Evolutionary conservation across 2,888 invertebrate genomes (phyloP).

Genomic region (Orthosia incerta): DNA sequence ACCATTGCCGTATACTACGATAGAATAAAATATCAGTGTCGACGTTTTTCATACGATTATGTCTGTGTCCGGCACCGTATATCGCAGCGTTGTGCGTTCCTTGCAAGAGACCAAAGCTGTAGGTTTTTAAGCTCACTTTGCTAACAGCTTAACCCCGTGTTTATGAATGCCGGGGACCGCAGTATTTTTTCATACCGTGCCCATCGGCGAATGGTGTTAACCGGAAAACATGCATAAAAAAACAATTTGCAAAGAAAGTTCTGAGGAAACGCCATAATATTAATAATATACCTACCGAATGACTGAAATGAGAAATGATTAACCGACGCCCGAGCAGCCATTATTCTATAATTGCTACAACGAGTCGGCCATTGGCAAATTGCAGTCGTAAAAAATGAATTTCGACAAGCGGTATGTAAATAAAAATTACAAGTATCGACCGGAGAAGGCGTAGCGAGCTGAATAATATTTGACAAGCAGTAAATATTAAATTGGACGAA

Average conservation of each 20-base stretch:
- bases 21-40: no score
- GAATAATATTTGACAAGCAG: constrained; percentile 86
- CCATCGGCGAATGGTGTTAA: background rate
- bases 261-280: constrained; percentile 24
- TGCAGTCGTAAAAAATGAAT: constrained; percentile 79
- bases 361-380: constrained; percentile 75
- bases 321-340: constrained; percentile 57
- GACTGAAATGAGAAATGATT: constrained; percentile 69
- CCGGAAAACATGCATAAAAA: constrained; percentile 14
- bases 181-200: background rate
- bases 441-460: constrained; percentile 77
- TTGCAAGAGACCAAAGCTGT: no score
- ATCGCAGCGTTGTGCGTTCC: no score
- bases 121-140: background rate
- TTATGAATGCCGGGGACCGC: background rate
- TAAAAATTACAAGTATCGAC: constrained; percentile 79
- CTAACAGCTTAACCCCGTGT: background rate
- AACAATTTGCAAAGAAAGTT: constrained; percentile 22
- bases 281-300: constrained; percentile 25
- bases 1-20: no score
- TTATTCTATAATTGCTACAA: constrained; percentile 75
- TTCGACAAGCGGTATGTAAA: constrained; percentile 79
- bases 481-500: constrained; percentile 86
- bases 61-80: no score
- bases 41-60: no score